These are phyloP conservation scores for Lycaon pictus DNA, from an alignment of 2,113 vertebrate species.

Conservation along the genomic window DNA sequence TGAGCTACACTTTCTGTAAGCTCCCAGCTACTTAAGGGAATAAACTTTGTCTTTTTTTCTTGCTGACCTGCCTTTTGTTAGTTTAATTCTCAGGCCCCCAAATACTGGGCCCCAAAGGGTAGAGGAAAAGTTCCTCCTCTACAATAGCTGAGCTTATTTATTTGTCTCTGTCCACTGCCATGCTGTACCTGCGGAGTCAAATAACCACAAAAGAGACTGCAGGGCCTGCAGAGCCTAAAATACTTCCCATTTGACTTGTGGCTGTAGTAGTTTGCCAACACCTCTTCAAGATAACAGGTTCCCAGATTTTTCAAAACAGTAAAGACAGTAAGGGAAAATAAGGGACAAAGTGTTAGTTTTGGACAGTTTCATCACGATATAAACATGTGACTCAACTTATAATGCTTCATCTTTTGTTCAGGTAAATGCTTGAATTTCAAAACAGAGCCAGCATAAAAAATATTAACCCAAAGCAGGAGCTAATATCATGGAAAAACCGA, in stretches of 20 bases:
- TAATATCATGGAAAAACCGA: constrained; percentile 27
- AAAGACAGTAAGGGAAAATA: constrained; percentile 33
- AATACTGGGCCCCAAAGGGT: not conserved
- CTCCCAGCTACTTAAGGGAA: not conserved
- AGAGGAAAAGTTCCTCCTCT: not conserved
- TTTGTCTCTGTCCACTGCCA: not conserved
- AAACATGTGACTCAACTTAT: constrained; percentile 50
- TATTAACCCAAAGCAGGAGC: constrained; percentile 31
- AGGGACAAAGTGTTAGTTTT: not conserved
- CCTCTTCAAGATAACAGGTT: constrained; percentile 34
- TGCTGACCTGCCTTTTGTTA: constrained; percentile 6
- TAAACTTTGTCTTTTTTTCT: constrained; percentile 23
- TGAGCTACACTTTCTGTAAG: not conserved
- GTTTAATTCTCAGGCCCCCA: not conserved
- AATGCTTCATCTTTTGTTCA: constrained; percentile 19
- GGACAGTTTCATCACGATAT: constrained; percentile 22
- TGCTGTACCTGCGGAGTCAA: not conserved
- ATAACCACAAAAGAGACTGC: not conserved
- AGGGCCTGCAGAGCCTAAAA: not conserved
- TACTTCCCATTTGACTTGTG: constrained; percentile 35
- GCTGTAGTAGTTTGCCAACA: constrained; percentile 28
- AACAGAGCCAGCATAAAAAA: constrained; percentile 18
- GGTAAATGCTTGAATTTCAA: constrained; percentile 44
- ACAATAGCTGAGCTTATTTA: not conserved
- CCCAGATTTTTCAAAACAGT: constrained; percentile 32